Evolutionary conservation across 2,797 vertebrate species (phyloP), one percentile per base, ranked within the genome.

Genomic region (Halcyon leucocephala): DNA sequence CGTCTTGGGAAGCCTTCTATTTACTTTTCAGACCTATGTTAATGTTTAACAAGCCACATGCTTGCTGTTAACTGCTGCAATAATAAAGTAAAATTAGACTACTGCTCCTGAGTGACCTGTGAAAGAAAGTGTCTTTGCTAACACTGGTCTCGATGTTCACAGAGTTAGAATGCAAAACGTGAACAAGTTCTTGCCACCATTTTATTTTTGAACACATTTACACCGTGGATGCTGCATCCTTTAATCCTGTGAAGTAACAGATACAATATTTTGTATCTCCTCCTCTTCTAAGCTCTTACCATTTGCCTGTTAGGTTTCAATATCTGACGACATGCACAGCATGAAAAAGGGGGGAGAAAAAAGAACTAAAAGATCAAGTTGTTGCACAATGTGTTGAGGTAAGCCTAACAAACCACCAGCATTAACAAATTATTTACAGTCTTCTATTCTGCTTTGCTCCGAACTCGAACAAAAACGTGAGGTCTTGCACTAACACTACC

Each of bases 251-350:
- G 87, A 94, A 91, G 78, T 86, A 92, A 76, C 66, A 95, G 95
- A 97, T 97, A 97, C 89, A 95, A 33, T 3, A 88, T 41, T 9
- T 86, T 94, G 86, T 94, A 95, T 96, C 95, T 93, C 69, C 77
- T 94, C 83, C 94, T 97, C 61, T 89, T 94, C 95, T 96, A 92
- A 97, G 97, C 98, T 98, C 98, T 99, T 99, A 99, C 98, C 99
- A 99, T 98, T 98, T 99, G 99, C 97, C 99, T 99, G 98, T 99
- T 99, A 99, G 98, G 98, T 98, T 98, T 99, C 98, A 99, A 98
- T 98, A 99, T 98, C 98, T 99, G 99, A 98, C 93, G 98, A 98
- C 99, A 99, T 98, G 98, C 99, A 99, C 95, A 98, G 98, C 98
- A 51, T 98, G 98, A 98, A 97, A 98, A 96, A 95, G 94, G 95